Evolutionary conservation across 1,140 invertebrate species (phyloP).

Genomic region (Bombyx mandarina): DNA sequence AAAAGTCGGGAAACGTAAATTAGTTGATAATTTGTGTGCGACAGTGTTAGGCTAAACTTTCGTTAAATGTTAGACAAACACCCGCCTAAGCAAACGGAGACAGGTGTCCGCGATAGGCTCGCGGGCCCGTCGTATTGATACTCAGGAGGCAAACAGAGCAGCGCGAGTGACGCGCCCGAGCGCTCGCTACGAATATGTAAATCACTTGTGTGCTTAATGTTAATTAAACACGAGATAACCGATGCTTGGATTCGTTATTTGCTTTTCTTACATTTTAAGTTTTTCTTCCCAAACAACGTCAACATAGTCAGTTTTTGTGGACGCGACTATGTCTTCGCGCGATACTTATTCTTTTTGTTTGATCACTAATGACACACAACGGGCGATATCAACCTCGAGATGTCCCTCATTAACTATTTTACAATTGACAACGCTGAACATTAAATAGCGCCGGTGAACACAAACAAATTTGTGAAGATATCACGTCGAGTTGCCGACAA

Average conservation of each 20-base stretch:
- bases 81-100: constrained; percentile 62
- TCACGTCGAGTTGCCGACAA: too few relatives aligned
- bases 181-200: constrained; percentile 45
- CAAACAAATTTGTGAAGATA: too few relatives aligned
- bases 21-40: constrained; percentile 68
- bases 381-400: too few relatives aligned
- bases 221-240: constrained; percentile 66
- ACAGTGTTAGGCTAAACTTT: constrained; percentile 50
- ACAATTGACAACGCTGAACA: too few relatives aligned
- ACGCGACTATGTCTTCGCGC: constrained; percentile 1
- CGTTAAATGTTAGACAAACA: constrained; percentile 64
- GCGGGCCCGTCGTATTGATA: constrained; percentile 36
- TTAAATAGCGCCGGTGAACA: too few relatives aligned
- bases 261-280: constrained; percentile 41
- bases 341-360: too few relatives aligned
- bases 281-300: constrained; percentile 36
- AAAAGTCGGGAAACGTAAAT: constrained; percentile 52
- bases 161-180: constrained; percentile 22
- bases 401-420: too few relatives aligned
- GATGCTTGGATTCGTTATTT: constrained; percentile 46
- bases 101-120: constrained; percentile 59
- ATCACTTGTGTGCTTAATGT: constrained; percentile 47
- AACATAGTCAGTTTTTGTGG: constrained; percentile 13
- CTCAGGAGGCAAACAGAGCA: constrained; percentile 39
- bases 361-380: too few relatives aligned